A percentile compares a stretch with the other conserved stretches of the same genome.
phyloP scores from a whole-genome alignment of 2,888 invertebrate genomes.

The Drosophila mimetica region DNA sequence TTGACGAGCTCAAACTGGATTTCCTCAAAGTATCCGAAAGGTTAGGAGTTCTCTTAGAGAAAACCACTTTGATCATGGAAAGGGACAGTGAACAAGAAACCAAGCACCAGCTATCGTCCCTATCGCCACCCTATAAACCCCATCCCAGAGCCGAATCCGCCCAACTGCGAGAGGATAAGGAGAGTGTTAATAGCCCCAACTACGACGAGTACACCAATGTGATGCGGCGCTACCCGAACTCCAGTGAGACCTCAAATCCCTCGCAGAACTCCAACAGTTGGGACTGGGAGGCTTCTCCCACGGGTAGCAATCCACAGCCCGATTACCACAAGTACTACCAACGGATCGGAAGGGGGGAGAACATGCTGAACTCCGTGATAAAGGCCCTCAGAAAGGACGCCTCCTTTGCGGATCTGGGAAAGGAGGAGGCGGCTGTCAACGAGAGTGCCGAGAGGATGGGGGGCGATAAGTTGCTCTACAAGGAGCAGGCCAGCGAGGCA shows the following conservation, averaged over 20 bases:
- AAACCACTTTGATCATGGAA: conserved; percentile 82
- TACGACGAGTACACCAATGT: conserved; percentile 61
- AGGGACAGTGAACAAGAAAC: conserved; percentile 74
- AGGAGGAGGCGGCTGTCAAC: conserved; percentile 55
- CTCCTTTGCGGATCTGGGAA: conserved; percentile 50
- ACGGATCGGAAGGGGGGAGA: conserved; percentile 67
- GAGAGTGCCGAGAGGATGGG: conserved; percentile 52
- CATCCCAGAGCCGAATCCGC: conserved; percentile 32
- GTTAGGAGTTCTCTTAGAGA: conserved; percentile 78
- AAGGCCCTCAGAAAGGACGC: conserved; percentile 78
- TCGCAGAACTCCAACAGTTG: conserved; percentile 72
- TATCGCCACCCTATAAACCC: conserved; percentile 35
- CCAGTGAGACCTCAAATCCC: conserved; percentile 71
- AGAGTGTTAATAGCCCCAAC: conserved; percentile 54
- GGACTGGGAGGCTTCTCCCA: conserved; percentile 63
- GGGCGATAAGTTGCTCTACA: conserved; percentile 64
- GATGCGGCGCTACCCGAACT: conserved; percentile 65
- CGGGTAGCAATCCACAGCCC: conserved; percentile 41
- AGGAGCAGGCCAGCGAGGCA: conserved; percentile 49
- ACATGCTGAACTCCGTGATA: conserved; percentile 77
- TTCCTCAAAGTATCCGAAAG: conserved; percentile 80
- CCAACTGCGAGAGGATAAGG: conserved; percentile 54
- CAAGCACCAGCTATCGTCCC: conserved; percentile 52
- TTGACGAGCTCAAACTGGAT: conserved; percentile 73
- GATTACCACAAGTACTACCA: conserved; percentile 65